Percentiles rank a stretch among this genome's conserved stretches.
Evolutionary conservation across 2,888 invertebrate genomes (phyloP).

Genomic region (Drosophila glabriapex): DNA sequence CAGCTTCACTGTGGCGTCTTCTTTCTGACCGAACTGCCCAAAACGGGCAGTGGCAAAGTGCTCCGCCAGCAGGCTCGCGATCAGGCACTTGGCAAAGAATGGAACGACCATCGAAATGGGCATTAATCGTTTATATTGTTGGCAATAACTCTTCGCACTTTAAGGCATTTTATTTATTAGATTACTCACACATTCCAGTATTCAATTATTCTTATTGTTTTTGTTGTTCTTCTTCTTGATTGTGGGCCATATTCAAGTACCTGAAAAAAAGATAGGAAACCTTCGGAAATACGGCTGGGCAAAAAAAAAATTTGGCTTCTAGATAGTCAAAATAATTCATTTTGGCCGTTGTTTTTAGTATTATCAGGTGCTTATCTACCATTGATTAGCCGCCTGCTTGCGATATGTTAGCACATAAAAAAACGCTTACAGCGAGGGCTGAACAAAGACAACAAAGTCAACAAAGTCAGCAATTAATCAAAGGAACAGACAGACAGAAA

Average conservation of each 20-base stretch:
- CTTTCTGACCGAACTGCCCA: slow-evolving; percentile 80
- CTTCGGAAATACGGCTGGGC: slow-evolving; percentile 17
- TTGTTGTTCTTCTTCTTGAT: slow-evolving; percentile 10
- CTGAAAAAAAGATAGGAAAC: slow-evolving; percentile 12
- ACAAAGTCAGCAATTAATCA: neutral
- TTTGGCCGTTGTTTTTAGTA: slow-evolving; percentile 43
- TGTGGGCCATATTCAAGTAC: neutral
- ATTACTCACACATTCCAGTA: slow-evolving; percentile 55
- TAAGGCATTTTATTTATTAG: slow-evolving; percentile 34
- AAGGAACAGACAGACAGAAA: too few species aligned
- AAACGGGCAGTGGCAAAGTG: slow-evolving; percentile 82
- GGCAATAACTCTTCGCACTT: slow-evolving; percentile 19
- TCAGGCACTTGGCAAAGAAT: slow-evolving; percentile 78
- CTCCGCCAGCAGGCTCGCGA: slow-evolving; percentile 78
- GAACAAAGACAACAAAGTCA: neutral
- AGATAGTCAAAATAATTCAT: slow-evolving; percentile 43
- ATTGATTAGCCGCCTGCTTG: slow-evolving; percentile 39
- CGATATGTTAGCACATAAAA: slow-evolving; percentile 23
- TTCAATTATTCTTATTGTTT: slow-evolving; percentile 22
- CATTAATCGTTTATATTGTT: slow-evolving; percentile 34
- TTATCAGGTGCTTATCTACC: slow-evolving; percentile 66
- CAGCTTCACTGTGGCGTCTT: slow-evolving; percentile 83
- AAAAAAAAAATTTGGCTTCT: slow-evolving; percentile 8
- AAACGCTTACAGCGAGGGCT: slow-evolving; percentile 29
- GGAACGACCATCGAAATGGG: slow-evolving; percentile 70